phyloP scores from a whole-genome alignment of 2,113 vertebrate species.

The Scomber scombrus region DNA sequence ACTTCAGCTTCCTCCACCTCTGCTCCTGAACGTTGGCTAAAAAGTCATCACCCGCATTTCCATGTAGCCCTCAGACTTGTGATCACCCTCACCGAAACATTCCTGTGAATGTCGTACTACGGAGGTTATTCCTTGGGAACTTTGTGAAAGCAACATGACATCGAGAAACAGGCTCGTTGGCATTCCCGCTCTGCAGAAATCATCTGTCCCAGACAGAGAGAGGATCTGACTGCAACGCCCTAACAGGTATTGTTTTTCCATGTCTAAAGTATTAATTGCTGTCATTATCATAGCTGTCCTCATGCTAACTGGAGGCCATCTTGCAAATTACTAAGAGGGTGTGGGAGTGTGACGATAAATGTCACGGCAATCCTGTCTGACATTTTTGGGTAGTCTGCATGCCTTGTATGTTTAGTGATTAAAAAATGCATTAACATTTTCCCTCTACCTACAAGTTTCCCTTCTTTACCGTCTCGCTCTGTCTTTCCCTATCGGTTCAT shows the following conservation, averaged over 20 bases:
- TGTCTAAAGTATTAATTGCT: neutral
- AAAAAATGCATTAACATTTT: neutral
- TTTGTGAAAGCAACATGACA: slow-evolving; percentile 17
- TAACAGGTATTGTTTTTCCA: slow-evolving; percentile 5
- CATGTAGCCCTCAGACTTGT: neutral
- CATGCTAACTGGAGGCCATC: slow-evolving; percentile 1
- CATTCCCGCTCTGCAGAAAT: slow-evolving; percentile 61
- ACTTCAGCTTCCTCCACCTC: slow-evolving; percentile 12
- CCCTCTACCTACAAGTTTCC: neutral
- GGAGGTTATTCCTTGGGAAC: slow-evolving; percentile 8
- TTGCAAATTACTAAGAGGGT: slow-evolving; percentile 10
- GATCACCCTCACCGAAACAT: neutral
- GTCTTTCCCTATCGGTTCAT: neutral
- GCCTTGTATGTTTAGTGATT: slow-evolving; percentile 3
- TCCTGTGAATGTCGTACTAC: neutral
- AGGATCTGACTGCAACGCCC: slow-evolving; percentile 23
- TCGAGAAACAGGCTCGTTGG: slow-evolving; percentile 50
- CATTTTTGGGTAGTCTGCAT: slow-evolving; percentile 6
- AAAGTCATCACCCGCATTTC: slow-evolving; percentile 36
- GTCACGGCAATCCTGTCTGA: neutral
- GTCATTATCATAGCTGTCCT: neutral
- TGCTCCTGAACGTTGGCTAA: slow-evolving; percentile 19
- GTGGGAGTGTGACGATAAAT: slow-evolving; percentile 48
- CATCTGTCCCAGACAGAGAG: slow-evolving; percentile 17
- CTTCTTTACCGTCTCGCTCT: neutral